These are phyloP conservation scores for Psylliodes chrysocephalus DNA, from an alignment of 2,888 invertebrate species.

Conservation along the genomic window DNA sequence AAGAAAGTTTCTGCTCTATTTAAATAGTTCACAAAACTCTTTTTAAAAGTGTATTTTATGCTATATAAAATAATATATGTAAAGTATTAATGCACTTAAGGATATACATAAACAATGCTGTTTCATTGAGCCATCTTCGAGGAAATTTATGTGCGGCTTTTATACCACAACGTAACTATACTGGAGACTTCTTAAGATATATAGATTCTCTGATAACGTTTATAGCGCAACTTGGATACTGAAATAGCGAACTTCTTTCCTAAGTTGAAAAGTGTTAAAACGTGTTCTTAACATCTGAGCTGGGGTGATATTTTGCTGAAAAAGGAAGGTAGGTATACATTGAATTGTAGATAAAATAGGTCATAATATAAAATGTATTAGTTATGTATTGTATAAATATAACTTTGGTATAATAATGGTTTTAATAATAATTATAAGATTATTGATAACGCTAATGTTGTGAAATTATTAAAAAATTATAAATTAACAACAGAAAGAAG, in stretches of 20 bases:
- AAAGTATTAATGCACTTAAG: not conserved
- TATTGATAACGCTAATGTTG: no score
- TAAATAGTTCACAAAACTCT: no score
- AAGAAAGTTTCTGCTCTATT: no score
- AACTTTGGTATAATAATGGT: no score
- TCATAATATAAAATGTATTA: no score
- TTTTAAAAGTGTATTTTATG: no score
- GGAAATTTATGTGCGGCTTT: constrained; percentile 18
- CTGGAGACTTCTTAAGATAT: constrained; percentile 17
- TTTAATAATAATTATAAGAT: no score
- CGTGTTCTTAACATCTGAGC: constrained; percentile 9
- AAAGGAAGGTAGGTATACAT: not conserved
- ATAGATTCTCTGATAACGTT: constrained; percentile 26
- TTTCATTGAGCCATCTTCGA: not conserved
- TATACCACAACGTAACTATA: constrained; percentile 22
- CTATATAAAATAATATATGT: no score
- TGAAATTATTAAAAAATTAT: no score
- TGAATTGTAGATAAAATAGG: not conserved
- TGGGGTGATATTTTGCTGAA: constrained; percentile 1
- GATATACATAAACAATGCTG: constrained; percentile 3
- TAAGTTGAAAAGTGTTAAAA: constrained; percentile 28
- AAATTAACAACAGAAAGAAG: no score
- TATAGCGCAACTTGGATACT: constrained; percentile 26
- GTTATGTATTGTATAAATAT: no score
- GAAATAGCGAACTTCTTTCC: constrained; percentile 15